A percentile compares a stretch with the other conserved stretches of the same genome.
These are phyloP conservation scores for Cosmia trapezina DNA, from an alignment of 2,888 invertebrate species.

Conservation along the genomic window DNA sequence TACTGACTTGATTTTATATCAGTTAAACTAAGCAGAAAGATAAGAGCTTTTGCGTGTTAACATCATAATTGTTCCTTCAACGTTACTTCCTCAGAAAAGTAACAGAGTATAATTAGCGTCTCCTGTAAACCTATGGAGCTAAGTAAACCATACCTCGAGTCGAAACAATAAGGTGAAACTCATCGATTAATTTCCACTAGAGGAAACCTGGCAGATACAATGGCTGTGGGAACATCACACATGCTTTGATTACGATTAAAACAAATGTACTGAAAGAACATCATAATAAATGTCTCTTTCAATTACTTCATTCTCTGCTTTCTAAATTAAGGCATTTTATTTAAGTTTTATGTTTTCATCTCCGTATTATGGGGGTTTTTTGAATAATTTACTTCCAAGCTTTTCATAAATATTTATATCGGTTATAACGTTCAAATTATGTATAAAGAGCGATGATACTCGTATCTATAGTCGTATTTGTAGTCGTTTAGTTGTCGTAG, in stretches of 20 bases:
- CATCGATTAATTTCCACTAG: slow-evolving; percentile 75
- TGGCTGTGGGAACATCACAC: slow-evolving; percentile 72
- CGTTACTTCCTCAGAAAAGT: slow-evolving; percentile 33
- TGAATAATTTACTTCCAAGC: slow-evolving; percentile 32
- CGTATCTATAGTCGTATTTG: slow-evolving; percentile 16
- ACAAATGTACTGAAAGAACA: slow-evolving; percentile 47
- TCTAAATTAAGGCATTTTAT: slow-evolving; percentile 45
- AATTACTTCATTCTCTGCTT: slow-evolving; percentile 38
- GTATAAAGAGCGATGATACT: slow-evolving; percentile 30
- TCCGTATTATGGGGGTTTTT: slow-evolving; percentile 36
- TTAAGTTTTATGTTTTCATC: slow-evolving; percentile 29
- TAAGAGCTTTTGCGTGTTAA: slow-evolving; percentile 35
- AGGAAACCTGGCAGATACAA: slow-evolving; percentile 77
- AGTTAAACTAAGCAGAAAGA: slow-evolving; percentile 55
- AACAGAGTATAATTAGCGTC: slow-evolving; percentile 31
- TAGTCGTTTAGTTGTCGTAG: too few species aligned
- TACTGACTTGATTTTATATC: slow-evolving; percentile 26
- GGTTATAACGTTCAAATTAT: slow-evolving; percentile 34
- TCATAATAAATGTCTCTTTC: slow-evolving; percentile 11
- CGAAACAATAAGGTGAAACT: slow-evolving; percentile 84
- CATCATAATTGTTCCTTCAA: slow-evolving; percentile 19
- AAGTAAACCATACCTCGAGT: slow-evolving; percentile 62
- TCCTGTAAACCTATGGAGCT: slow-evolving; percentile 42
- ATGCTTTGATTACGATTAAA: slow-evolving; percentile 53
- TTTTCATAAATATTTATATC: slow-evolving; percentile 46